phyloP scores from a whole-genome alignment of 2,113 vertebrate species.

The Phrynosoma blainvillii region DNA sequence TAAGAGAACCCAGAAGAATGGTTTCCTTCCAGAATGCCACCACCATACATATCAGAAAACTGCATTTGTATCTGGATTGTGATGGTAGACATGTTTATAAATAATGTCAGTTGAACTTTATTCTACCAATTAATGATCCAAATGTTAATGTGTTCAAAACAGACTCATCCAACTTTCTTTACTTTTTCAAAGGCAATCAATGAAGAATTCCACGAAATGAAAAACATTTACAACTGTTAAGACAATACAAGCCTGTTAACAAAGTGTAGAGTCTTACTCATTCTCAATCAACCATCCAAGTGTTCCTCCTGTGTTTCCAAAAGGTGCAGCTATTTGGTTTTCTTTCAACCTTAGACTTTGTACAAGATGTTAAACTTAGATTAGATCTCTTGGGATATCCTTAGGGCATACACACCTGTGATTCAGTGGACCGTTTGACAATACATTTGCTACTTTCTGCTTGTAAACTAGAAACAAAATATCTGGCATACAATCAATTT shows the following conservation, averaged over 20 bases:
- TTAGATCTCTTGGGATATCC: slow-evolving; percentile 16
- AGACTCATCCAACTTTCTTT: slow-evolving; percentile 19
- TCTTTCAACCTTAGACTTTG: slow-evolving; percentile 14
- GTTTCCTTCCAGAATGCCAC: not conserved
- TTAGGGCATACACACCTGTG: slow-evolving; percentile 29
- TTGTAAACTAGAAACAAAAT: not conserved
- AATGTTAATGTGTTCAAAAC: slow-evolving; percentile 29
- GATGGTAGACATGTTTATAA: slow-evolving; percentile 25
- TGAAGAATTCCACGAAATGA: slow-evolving; percentile 27
- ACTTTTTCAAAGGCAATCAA: slow-evolving; percentile 27
- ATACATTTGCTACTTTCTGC: slow-evolving; percentile 9
- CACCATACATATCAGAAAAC: not conserved
- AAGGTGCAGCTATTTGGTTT: slow-evolving; percentile 8
- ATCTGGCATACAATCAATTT: not conserved
- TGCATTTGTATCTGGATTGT: not conserved
- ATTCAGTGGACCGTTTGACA: slow-evolving; percentile 9
- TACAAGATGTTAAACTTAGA: not conserved
- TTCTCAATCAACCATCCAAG: slow-evolving; percentile 11
- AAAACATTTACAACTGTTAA: slow-evolving; percentile 28
- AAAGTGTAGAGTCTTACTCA: slow-evolving; percentile 11
- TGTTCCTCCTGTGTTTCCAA: slow-evolving; percentile 3
- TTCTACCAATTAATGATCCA: not conserved
- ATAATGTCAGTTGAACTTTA: not conserved
- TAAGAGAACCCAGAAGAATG: not conserved
- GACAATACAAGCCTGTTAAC: slow-evolving; percentile 19